phyloP scores from a whole-genome alignment of 2,888 invertebrate species.

The Andrena haemorrhoa region DNA sequence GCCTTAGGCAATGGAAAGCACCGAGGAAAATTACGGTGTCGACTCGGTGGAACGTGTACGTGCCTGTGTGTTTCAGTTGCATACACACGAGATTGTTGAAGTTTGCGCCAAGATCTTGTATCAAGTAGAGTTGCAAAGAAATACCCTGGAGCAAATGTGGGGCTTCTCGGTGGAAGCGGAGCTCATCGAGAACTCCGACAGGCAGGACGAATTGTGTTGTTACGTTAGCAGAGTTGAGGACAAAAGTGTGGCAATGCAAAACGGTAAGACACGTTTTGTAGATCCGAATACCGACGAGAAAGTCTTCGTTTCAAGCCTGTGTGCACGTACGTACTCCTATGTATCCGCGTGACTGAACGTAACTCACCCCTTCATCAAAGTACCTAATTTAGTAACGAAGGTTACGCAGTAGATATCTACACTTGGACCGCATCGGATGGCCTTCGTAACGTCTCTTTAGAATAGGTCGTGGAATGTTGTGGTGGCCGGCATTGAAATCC shows the following conservation, averaged over 20 bases:
- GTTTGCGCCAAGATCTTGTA: conserved; percentile 98
- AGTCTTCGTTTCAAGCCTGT: not conserved
- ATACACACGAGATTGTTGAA: conserved; percentile 97
- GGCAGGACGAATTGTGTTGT: conserved; percentile 98
- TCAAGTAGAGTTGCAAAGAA: conserved; percentile 96
- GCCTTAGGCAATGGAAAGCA: too few species aligned
- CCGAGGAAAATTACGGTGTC: too few species aligned
- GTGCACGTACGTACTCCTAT: not conserved
- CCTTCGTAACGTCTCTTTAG: conserved; percentile 51
- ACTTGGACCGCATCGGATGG: conserved; percentile 26
- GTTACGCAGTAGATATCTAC: conserved; percentile 27
- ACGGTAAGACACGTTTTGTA: conserved; percentile 89
- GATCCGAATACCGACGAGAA: not conserved
- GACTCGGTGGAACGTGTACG: too few species aligned
- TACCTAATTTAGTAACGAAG: conserved; percentile 53
- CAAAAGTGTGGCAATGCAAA: conserved; percentile 97
- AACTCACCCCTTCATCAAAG: not conserved
- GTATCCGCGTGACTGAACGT: not conserved
- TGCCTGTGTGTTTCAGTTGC: conserved; percentile 87
- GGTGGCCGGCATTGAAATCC: conserved; percentile 59
- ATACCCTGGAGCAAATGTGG: conserved; percentile 97
- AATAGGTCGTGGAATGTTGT: conserved; percentile 3
- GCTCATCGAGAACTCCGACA: conserved; percentile 97
- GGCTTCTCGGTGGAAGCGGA: conserved; percentile 99
- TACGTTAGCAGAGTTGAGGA: conserved; percentile 98